Percentiles rank a stretch among this genome's conserved stretches.
Conservation (phyloP, 2,113 vertebrate genomes). For the Phainopepla nitens region DNA sequence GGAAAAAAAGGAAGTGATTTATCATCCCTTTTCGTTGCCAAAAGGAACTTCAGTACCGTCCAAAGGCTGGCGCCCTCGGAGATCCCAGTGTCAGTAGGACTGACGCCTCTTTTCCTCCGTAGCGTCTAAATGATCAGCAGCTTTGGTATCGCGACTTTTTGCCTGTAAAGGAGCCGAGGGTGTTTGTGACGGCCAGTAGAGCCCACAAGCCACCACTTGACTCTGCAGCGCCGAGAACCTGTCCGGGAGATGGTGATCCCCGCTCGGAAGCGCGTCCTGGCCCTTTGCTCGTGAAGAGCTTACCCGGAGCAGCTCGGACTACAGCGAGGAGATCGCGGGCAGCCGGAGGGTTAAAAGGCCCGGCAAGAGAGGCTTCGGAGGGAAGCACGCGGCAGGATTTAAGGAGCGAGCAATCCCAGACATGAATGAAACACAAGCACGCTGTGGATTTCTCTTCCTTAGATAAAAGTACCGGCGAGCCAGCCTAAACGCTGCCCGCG, state of each 20-base stretch:
- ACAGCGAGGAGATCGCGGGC: neutral
- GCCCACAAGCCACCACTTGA: neutral
- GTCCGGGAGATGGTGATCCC: neutral
- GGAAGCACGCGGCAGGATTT: neutral
- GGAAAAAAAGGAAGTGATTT: neutral
- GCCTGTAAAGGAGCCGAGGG: neutral
- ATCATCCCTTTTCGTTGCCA: neutral
- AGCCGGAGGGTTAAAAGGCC: neutral
- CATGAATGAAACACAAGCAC: constrained; percentile 17
- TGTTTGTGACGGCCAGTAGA: neutral
- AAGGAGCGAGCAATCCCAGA: neutral
- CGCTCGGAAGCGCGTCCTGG: neutral
- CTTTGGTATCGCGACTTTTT: neutral
- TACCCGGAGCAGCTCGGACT: neutral
- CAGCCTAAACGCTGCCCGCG: neutral
- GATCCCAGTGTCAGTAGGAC: neutral
- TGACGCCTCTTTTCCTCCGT: neutral
- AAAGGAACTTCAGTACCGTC: neutral
- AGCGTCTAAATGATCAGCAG: neutral
- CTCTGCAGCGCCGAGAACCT: neutral
- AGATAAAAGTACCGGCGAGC: constrained; percentile 32
- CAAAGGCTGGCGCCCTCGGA: neutral
- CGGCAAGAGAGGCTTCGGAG: neutral
- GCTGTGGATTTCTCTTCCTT: constrained; percentile 25
- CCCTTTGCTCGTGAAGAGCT: neutral